Conservation (phyloP, 2,113 vertebrate species). For the Dinomys branickii region DNA sequence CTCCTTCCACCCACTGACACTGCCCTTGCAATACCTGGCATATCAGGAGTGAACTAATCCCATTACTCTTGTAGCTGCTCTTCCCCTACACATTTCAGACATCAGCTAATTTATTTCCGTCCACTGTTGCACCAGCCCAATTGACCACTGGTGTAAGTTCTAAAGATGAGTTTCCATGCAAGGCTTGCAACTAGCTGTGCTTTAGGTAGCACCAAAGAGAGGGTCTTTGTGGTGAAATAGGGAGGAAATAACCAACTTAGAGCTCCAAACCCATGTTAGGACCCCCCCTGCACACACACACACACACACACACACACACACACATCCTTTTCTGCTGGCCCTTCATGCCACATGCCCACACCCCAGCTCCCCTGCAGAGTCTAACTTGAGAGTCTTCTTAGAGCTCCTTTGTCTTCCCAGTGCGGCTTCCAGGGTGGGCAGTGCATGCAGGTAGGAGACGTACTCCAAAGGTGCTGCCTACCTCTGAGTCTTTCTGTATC, state of each 20-base stretch:
- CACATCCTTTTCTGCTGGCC: not conserved
- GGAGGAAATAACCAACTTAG: not conserved
- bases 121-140: not conserved
- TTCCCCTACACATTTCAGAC: not conserved
- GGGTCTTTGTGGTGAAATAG: not conserved
- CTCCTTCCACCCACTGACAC: too few species aligned
- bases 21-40: not conserved
- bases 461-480: not conserved
- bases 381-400: not conserved
- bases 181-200: not conserved
- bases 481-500: not conserved
- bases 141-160: not conserved
- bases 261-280: not conserved
- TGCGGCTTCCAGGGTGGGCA: not conserved
- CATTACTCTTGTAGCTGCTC: not conserved
- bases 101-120: not conserved
- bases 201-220: not conserved
- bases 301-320: too few species aligned
- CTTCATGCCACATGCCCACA: not conserved
- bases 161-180: not conserved
- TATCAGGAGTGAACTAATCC: not conserved
- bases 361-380: not conserved
- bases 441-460: not conserved
- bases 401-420: not conserved
- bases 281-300: not conserved